Base-by-base conservation (phyloP, 2,888 invertebrate genomes). In the Pilophorus perplexus region DNA sequence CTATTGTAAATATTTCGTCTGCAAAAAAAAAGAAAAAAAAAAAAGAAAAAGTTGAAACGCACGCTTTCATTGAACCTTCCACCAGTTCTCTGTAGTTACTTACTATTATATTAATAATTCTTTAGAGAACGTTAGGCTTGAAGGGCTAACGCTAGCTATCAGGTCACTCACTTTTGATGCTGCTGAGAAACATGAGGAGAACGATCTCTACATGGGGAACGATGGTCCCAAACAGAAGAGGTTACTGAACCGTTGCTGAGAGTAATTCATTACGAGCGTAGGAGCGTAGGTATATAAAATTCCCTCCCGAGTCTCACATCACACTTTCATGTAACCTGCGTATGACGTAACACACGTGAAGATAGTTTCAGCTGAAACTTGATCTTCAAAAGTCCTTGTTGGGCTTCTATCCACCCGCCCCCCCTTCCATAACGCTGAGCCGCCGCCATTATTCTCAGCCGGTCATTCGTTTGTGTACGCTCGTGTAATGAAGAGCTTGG, bases 211-310 rank as follows among this genome's bases (percentile, higher is more conserved):
- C 14, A n/a, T n/a, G n/a, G n/a, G n/a, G n/a, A n/a, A n/a, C n/a
- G n/a, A n/a, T 42, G 42, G 42, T n/a, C 14, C 44, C 46, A 28
- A 55, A 55, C 55, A 55, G 20, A n/a, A 38, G 55, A 33, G 52
- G 55, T 55, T 55, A 55, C 55, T 55, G 38, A 55, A 38, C 55
- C 55, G 55, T 33, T n/a, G n/a, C n/a, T 37, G 55, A 55, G 55
- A 16, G 33, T 55, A 55, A 37, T 55, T 55, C 55, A 55, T 55
- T 55, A 55, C 37, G 37, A 46, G 46, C 23, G n/a, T n/a, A n/a
- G n/a, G n/a, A n/a, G n/a, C n/a, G 23, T 14, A 14, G 46, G 46
- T 46, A 46, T 46, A 46, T 46, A 46, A 46, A 46, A 46, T 46
- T 46, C 46, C 46, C 46, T 46, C 25, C 46, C 25, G 46, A 46